Base-by-base conservation (phyloP, 2,113 vertebrate species). In the Rhinogobius similis region DNA sequence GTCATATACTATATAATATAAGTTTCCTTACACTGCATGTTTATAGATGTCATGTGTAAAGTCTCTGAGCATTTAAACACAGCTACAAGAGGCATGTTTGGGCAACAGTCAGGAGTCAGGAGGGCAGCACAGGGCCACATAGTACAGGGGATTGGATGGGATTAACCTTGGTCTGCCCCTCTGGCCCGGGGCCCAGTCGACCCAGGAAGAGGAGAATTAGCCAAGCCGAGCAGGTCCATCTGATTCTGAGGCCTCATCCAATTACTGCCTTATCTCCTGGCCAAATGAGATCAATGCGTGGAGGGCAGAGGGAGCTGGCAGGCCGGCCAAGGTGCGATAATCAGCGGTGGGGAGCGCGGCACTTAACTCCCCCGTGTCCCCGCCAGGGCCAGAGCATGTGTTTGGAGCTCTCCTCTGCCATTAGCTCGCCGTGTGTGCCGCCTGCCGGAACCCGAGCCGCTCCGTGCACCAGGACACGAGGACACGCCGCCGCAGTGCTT, bases 191-290 rank as follows among this genome's bases (percentile, higher is more conserved):
- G 90, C 92, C 92, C 85, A 87, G 85, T 74, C 84, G 81, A 89
- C 91, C 92, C 91, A 85, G 81, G 86, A 91, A 93, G 89, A 94
- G 88, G 86, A 81, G 91, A 91, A 92, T 94, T 92, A 94, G 88
- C 88, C 82, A 85, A 87, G 76, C 88, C 89, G 81, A 90, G 87
- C 81, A 90, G 85, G 89, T 91, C 90, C 92, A 89, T 90, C 85
- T 88, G 81, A 91, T 91, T 91, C 88, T 82, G 92, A 91, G 90
- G 89, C 90, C 83, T 92, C 89, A 92, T 94, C 93, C 93, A 93
- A 94, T 95, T 95, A 94, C 86, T 83, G 86, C 81, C 88, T 93
- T 93, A 92, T 94, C 93, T 95, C 91, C 84, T 84, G 75, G 87
- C 87, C 91, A 90, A 89, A 91, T 91, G 83, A 91, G 91, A 92